A percentile compares a stretch with the other conserved stretches of the same genome.
phyloP scores from a whole-genome alignment of 2,888 invertebrate species.

The Meteorus cinctellus region DNA sequence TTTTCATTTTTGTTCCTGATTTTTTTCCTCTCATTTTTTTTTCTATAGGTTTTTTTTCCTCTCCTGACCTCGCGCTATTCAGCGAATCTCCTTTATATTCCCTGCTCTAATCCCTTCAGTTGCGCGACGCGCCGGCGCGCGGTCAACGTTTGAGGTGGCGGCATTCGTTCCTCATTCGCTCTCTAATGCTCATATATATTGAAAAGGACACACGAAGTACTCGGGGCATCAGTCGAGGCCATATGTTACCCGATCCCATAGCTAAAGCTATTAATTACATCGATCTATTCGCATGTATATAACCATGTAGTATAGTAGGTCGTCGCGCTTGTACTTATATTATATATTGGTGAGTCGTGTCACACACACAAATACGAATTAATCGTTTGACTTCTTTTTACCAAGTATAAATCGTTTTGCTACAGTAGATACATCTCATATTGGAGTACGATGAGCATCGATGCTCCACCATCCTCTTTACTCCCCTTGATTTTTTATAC shows the following conservation, averaged over 20 bases:
- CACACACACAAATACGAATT: slow-evolving; percentile 1
- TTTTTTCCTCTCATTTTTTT: slow-evolving; percentile 30
- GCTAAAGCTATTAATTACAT: slow-evolving; percentile 71
- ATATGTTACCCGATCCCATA: slow-evolving; percentile 70
- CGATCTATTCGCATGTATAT: slow-evolving; percentile 61
- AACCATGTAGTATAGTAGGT: slow-evolving; percentile 50
- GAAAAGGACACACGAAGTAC: slow-evolving; percentile 31
- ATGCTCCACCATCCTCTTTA: slow-evolving; percentile 39
- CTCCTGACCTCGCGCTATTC: slow-evolving; percentile 50
- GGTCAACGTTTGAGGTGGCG: slow-evolving; percentile 60
- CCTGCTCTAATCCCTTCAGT: slow-evolving; percentile 62
- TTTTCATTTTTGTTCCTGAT: too few species aligned
- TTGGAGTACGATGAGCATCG: not conserved
- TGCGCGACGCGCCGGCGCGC: slow-evolving; percentile 60
- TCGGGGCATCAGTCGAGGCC: slow-evolving; percentile 56
- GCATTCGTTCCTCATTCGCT: slow-evolving; percentile 51
- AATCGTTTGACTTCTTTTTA: slow-evolving; percentile 1
- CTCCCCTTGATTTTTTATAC: slow-evolving; percentile 46
- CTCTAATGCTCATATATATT: slow-evolving; percentile 4
- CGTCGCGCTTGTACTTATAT: slow-evolving; percentile 18
- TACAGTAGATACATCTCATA: slow-evolving; percentile 36
- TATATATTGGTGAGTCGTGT: slow-evolving; percentile 5
- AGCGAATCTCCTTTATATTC: slow-evolving; percentile 50
- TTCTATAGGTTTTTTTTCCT: slow-evolving; percentile 34
- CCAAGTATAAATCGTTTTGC: slow-evolving; percentile 28